phyloP scores from a whole-genome alignment of 2,888 invertebrate genomes.

The Stratiomys singularior region DNA sequence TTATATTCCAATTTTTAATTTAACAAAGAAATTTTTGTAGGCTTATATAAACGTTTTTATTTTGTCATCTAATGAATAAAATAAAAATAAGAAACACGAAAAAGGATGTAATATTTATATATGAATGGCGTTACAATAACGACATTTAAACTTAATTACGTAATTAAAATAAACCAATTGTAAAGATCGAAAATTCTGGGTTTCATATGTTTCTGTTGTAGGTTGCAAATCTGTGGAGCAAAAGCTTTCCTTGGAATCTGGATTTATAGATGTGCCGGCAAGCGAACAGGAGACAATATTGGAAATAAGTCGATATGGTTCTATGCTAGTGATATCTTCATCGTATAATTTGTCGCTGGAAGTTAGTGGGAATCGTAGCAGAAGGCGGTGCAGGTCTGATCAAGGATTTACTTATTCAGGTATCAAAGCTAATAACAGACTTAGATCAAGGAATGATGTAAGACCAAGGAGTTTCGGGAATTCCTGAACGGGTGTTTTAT shows the following conservation, averaged over 20 bases:
- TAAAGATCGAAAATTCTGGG: not conserved
- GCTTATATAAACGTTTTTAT: not conserved
- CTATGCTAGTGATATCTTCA: too few relatives aligned
- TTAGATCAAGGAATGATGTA: too few relatives aligned
- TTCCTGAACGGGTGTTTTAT: too few relatives aligned
- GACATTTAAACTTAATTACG: conserved; percentile 3
- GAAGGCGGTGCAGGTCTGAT: too few relatives aligned
- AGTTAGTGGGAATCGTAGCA: too few relatives aligned
- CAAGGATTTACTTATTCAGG: too few relatives aligned
- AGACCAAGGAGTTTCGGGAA: too few relatives aligned
- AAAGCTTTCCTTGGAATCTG: not conserved
- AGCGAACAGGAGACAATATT: not conserved
- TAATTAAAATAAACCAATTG: conserved; percentile 9
- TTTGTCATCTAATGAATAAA: conserved; percentile 29
- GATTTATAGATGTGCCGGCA: too few relatives aligned
- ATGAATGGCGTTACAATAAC: conserved; percentile 39
- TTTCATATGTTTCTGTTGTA: not conserved
- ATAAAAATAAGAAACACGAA: not conserved
- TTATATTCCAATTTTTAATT: conserved; percentile 21
- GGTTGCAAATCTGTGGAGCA: not conserved
- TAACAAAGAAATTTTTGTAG: not conserved
- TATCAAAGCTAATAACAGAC: too few relatives aligned
- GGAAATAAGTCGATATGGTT: not conserved
- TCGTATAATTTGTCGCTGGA: too few relatives aligned
- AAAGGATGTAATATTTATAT: conserved; percentile 37